Conservation (phyloP, 2,888 invertebrate genomes). For the Lacanobia wlatinum region DNA sequence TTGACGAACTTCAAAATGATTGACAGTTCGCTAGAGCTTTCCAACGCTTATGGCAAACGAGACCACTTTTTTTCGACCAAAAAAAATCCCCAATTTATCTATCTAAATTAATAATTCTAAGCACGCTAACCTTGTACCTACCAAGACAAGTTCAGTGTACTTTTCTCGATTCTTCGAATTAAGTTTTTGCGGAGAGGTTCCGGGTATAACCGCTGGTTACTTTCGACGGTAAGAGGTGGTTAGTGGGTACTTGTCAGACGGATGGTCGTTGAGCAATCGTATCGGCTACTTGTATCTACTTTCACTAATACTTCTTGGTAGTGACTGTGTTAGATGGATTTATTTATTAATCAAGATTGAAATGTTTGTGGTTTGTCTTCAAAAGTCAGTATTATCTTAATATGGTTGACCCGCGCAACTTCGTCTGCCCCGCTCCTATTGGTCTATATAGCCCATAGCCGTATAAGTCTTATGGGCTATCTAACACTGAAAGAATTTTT, state of each 20-base stretch:
- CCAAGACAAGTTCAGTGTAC: neutral
- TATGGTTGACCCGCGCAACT: no score
- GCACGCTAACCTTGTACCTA: constrained; percentile 1
- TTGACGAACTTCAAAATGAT: neutral
- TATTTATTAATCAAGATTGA: neutral
- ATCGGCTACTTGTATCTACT: constrained; percentile 13
- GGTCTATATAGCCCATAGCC: no score
- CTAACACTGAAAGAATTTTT: no score
- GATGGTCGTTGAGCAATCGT: constrained; percentile 10
- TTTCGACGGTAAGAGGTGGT: neutral
- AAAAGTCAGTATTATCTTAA: no score
- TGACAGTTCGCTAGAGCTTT: neutral
- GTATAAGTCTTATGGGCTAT: no score
- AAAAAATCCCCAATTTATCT: neutral
- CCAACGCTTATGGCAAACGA: no score
- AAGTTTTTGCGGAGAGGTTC: constrained; percentile 2
- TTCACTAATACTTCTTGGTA: constrained; percentile 10
- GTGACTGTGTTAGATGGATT: neutral
- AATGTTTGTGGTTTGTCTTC: no score
- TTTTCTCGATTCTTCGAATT: constrained; percentile 15
- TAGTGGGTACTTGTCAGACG: neutral
- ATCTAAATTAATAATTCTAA: neutral
- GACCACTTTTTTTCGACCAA: no score
- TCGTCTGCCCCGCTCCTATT: no score
- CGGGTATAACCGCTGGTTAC: neutral